Base-by-base conservation (phyloP, 2,797 vertebrate species). In the Chromobotia macracanthus region DNA sequence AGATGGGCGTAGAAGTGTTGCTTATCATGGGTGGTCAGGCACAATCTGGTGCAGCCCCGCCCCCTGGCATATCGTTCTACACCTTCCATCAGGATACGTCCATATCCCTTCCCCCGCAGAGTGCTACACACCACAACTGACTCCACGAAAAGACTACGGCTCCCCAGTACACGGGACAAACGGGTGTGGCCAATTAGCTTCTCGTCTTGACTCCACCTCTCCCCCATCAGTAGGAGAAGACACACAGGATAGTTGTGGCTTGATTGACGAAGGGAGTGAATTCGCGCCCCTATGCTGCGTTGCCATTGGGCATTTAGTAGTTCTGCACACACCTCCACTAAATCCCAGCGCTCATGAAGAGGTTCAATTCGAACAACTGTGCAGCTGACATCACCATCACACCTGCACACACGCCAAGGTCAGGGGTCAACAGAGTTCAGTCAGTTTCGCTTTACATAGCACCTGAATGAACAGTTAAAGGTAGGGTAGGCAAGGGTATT, bases 11-110 rank as follows among this genome's bases (percentile, higher is more conserved):
- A 98, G 89, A 99, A 99, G 72, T 93, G 87, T 87, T 97, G 94
- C 87, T 98, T 96, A 75, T 99, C 96, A 0, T 97, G 97, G 0
- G 97, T 98, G 80, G 95, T 97, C 65, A 99, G 95, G 81, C 90
- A 95, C 67, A 99, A 90, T 18, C 91, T 90, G 50, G 1, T 55
- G 80, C 95, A 97, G 12, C 96, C 95, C 50, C 88, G 89, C 13
- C 81, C 84, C n/a, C 10, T 90, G 3, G 96, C 94, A 25, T 96
- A 99, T n/a, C 1, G 82, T 87, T 99, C 97, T 0, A 94, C 89
- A 77, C 93, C 94, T 78, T 96, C 94, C 97, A 99, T 98, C 85
- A 99, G 90, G 21, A 72, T 87, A 38, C 97, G 92, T 0, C 97
- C 97, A 0, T 95, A 96, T 84, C 97, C 97, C 81, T 87, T 93